phyloP scores from a whole-genome alignment of 2,113 vertebrate species.

The Hemibagrus wyckioides region DNA sequence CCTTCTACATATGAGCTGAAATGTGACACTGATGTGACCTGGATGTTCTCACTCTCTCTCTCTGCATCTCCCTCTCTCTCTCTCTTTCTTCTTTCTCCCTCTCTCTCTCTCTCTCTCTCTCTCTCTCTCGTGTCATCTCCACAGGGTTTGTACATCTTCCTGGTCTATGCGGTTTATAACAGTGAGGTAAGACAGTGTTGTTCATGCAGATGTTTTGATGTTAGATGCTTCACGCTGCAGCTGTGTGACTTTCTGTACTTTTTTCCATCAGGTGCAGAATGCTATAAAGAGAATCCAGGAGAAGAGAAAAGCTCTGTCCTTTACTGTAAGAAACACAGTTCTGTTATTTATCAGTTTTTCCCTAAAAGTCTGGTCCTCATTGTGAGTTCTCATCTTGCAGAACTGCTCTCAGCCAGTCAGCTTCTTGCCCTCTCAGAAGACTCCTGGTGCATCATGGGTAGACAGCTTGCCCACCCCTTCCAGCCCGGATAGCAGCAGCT shows the following conservation, averaged over 20 bases:
- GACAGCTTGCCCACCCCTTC: constrained; percentile 65
- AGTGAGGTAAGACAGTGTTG: constrained; percentile 78
- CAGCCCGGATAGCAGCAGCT: constrained; percentile 70
- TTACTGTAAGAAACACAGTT: constrained; percentile 70
- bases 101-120: neutral
- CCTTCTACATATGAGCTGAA: neutral
- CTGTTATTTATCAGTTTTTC: neutral
- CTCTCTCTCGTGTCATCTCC: constrained; percentile 52
- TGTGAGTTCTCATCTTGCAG: constrained; percentile 61
- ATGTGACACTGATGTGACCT: neutral
- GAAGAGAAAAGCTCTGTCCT: constrained; percentile 83
- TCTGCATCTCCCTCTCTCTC: too few relatives aligned
- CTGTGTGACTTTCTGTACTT: neutral
- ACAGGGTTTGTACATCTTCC: constrained; percentile 90
- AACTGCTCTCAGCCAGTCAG: constrained; percentile 82
- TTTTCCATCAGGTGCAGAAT: constrained; percentile 81
- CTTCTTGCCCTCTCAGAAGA: constrained; percentile 76
- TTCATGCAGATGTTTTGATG: neutral
- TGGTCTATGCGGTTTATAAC: constrained; percentile 87
- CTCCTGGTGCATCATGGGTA: constrained; percentile 73
- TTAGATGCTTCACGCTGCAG: neutral
- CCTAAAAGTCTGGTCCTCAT: neutral
- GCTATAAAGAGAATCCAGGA: constrained; percentile 88
- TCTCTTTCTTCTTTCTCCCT: neutral
- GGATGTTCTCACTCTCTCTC: neutral